Evolutionary conservation across 64 coral and sea anemone species (phyloP), one percentile per base, ranked within the genome.

Genomic region (Stichodactyla helianthus): DNA sequence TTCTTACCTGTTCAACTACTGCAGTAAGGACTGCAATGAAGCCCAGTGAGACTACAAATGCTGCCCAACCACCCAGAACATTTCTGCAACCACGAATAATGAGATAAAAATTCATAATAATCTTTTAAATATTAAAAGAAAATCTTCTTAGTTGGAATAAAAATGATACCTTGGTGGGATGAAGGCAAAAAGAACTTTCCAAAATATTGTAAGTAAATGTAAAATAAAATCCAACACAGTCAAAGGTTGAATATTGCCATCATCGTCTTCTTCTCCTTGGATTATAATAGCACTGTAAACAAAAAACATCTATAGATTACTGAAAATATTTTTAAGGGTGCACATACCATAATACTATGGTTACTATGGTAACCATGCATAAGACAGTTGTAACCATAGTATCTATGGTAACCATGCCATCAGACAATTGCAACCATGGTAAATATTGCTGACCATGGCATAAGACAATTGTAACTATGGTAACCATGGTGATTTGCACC

Each of bases 121-220:
- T 44, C 35, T 44, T 44, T 44, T 44, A 3, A 44, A 3, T 3
- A 44, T 44, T 44, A 44, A 44, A 58, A 58, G 14, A 0, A 11
- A 9, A 58, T 58, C 55, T 58, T 58, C 55, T 9, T 11, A 31
- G 68, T 74, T 74, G 25, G 68, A 27, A 26, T 74, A 6, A 31
- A n/a, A 27, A 9, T 9, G 19, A 16, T 89, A 93, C 91, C 91
- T 93, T 77, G 95, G 95, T 26, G 95, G 95, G 86, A 97, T 93
- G 59, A 97, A 97, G 19, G 95, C 86, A 65, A 97, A 97, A 25
- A 97, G 86, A 89, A 97, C 91, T 91, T 97, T 97, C 95, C 95
- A 97, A 58, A 93, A 93, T 35, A 97, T 84, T 11, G 91, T 93
- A 19, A 97, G 82, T 59, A 97, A 93, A 87, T 97, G 95, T 31